phyloP scores from a whole-genome alignment of 2,888 invertebrate genomes.

The Machimus rusticus region DNA sequence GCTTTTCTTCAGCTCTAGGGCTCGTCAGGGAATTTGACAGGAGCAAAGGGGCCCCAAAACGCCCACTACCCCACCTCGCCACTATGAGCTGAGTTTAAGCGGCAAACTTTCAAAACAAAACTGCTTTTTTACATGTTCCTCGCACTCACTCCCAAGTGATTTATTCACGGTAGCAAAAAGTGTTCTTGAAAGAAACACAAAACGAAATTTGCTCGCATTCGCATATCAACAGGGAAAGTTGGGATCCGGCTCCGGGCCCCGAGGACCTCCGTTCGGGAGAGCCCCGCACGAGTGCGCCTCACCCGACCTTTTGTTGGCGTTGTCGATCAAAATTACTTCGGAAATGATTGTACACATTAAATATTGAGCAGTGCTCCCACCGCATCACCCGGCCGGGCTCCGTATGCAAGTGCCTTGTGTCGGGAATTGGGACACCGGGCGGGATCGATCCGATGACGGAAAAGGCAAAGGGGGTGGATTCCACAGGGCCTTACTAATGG shows the following conservation, averaged over 20 bases:
- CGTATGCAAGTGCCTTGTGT: neutral
- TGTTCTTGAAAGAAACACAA: slow-evolving; percentile 26
- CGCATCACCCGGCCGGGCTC: neutral
- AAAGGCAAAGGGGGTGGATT: neutral
- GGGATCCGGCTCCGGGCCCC: neutral
- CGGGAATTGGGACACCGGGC: neutral
- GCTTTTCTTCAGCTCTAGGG: neutral
- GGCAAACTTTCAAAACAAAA: slow-evolving; percentile 17
- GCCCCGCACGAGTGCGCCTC: neutral
- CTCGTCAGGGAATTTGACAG: neutral
- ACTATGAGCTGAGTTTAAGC: neutral
- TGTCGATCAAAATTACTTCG: slow-evolving; percentile 44
- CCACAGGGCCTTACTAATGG: neutral
- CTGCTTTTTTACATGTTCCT: slow-evolving; percentile 5
- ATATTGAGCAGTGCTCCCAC: slow-evolving; percentile 18
- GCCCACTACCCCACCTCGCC: neutral
- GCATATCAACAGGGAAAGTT: slow-evolving; percentile 12
- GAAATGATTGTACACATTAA: slow-evolving; percentile 35
- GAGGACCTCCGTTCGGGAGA: neutral
- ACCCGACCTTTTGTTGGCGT: slow-evolving; percentile 5
- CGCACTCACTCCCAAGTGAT: neutral
- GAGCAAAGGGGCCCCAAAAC: neutral
- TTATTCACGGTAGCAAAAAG: slow-evolving; percentile 22
- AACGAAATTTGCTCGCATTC: slow-evolving; percentile 19
- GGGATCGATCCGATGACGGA: neutral